phyloP scores from a whole-genome alignment of 37 sponge, comb jelly and placozoan genomes.

The Oopsacas minuta region DNA sequence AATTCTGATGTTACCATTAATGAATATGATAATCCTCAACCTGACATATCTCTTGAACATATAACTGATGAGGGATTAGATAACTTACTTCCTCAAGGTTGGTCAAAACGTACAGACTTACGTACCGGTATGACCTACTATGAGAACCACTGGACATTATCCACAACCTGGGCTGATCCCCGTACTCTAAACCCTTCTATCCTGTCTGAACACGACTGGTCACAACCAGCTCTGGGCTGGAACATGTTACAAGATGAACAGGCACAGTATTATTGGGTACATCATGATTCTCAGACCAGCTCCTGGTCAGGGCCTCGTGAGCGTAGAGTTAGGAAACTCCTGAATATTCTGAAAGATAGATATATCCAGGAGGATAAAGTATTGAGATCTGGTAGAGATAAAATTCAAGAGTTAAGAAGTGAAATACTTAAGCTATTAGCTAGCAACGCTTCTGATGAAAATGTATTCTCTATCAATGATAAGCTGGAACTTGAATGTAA shows the following conservation, averaged over 20 bases:
- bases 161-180: neutral
- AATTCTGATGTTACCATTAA: neutral
- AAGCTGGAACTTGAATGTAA: neutral
- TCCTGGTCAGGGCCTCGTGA: conserved; percentile 4
- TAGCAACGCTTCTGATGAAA: neutral
- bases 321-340: neutral
- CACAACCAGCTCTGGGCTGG: neutral
- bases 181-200: neutral
- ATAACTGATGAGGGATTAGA: neutral
- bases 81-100: neutral
- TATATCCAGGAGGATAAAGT: neutral
- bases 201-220: neutral
- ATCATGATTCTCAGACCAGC: conserved; percentile 16
- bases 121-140: conserved; percentile 2
- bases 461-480: neutral
- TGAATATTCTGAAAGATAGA: neutral
- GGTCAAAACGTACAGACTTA: neutral
- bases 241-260: neutral
- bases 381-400: neutral
- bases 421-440: neutral
- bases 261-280: neutral
- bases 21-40: neutral
- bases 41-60: neutral
- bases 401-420: neutral
- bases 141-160: neutral